Evolutionary conservation across 2,888 invertebrate genomes (phyloP).

Genomic region (Helicoverpa assulta): DNA sequence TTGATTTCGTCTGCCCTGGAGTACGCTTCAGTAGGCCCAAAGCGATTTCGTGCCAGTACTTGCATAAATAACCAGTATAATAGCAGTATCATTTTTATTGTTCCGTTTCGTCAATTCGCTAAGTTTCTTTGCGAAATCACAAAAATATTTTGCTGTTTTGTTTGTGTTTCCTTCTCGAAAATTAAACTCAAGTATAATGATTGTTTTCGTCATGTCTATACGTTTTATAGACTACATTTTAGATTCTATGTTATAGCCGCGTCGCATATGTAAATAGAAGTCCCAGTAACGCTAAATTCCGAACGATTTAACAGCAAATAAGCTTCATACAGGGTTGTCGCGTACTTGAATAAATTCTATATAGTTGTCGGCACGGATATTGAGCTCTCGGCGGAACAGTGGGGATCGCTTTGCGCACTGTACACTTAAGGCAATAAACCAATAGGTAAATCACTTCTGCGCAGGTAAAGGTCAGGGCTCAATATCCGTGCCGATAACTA

Average conservation of each 20-base stretch:
- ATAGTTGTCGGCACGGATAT: no score
- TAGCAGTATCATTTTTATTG: neutral
- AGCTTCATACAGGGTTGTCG: conserved; percentile 45
- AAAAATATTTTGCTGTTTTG: neutral
- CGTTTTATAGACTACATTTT: neutral
- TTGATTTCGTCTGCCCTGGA: conserved; percentile 27
- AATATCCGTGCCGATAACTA: no score
- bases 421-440: no score
- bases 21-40: conserved; percentile 24
- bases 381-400: no score
- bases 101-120: conserved; percentile 5
- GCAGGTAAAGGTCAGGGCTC: no score
- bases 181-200: neutral
- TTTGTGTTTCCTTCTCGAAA: neutral
- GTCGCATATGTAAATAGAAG: conserved; percentile 51
- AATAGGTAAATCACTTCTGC: no score
- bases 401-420: no score
- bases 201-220: neutral
- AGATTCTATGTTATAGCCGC: neutral
- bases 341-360: conserved; percentile 6
- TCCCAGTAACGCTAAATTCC: conserved; percentile 41
- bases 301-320: conserved; percentile 46
- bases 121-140: neutral
- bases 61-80: conserved; percentile 20
- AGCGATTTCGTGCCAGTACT: conserved; percentile 30